A percentile compares a stretch with the other conserved stretches of the same genome.
Evolutionary conservation across 2,888 invertebrate genomes (phyloP).

Genomic region (Ischnura elegans): DNA sequence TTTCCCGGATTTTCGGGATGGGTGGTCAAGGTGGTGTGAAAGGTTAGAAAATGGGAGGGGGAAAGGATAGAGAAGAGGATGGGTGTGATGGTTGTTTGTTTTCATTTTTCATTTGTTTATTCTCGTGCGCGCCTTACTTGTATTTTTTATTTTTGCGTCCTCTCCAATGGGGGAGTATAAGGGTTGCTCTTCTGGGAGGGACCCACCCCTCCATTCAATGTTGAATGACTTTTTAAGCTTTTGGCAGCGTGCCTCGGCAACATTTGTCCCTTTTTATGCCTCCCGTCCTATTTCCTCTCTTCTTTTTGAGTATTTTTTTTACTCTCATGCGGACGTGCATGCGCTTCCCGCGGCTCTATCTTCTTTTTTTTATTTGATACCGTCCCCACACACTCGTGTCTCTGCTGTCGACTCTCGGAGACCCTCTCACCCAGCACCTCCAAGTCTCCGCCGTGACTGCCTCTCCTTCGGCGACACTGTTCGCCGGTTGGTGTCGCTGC

Average conservation of each 20-base stretch:
- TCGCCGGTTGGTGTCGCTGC: background rate
- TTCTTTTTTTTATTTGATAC: background rate
- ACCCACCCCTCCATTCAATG: background rate
- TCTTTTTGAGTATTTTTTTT: background rate
- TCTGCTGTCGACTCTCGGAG: background rate
- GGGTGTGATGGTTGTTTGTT: background rate
- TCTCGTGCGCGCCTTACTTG: too few species aligned
- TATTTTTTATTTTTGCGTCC: background rate
- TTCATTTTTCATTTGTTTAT: background rate
- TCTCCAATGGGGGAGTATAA: background rate
- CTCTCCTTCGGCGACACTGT: background rate
- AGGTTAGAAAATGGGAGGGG: background rate
- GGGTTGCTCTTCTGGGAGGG: too few species aligned
- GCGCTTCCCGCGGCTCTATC: background rate
- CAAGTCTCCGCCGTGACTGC: background rate
- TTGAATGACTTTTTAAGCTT: conserved; percentile 27
- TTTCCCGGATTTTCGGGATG: too few species aligned
- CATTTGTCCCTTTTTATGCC: conserved; percentile 13
- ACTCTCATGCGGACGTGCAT: background rate
- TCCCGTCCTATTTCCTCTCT: background rate
- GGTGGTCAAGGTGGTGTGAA: background rate
- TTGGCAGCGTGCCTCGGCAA: conserved; percentile 28
- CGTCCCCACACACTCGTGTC: background rate
- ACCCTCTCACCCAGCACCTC: background rate
- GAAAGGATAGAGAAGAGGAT: background rate